phyloP scores from a whole-genome alignment of 1,140 invertebrate species.

The Holotrichia oblita region DNA sequence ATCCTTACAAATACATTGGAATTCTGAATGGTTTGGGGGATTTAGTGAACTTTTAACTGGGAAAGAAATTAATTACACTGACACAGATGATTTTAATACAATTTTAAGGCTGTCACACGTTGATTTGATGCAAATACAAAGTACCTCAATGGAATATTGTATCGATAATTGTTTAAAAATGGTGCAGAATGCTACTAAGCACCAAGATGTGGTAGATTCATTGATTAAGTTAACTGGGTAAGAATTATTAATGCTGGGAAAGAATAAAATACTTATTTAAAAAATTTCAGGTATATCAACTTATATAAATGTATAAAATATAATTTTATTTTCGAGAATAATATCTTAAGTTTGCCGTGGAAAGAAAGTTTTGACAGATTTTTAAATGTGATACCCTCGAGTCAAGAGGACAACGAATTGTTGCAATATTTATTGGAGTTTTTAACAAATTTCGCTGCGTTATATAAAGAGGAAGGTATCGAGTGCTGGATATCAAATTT shows the following conservation, averaged over 20 bases:
- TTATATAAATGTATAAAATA: slow-evolving; percentile 50
- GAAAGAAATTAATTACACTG: slow-evolving; percentile 50
- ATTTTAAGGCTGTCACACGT: slow-evolving; percentile 56
- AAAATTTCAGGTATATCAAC: slow-evolving; percentile 52
- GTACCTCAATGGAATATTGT: slow-evolving; percentile 63
- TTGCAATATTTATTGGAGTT: slow-evolving; percentile 68
- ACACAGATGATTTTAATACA: slow-evolving; percentile 55
- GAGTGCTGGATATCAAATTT: slow-evolving; percentile 53
- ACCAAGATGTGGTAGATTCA: slow-evolving; percentile 64
- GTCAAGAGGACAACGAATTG: slow-evolving; percentile 67
- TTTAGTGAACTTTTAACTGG: slow-evolving; percentile 56
- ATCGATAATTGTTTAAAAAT: slow-evolving; percentile 64
- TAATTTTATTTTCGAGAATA: slow-evolving; percentile 49
- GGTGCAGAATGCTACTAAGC: slow-evolving; percentile 71
- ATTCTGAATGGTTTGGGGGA: slow-evolving; percentile 63
- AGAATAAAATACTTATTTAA: slow-evolving; percentile 37
- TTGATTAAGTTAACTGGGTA: slow-evolving; percentile 67
- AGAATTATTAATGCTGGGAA: no score
- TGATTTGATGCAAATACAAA: slow-evolving; percentile 63
- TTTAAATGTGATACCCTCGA: slow-evolving; percentile 68
- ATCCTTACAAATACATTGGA: slow-evolving; percentile 66
- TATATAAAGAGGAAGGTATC: slow-evolving; percentile 50
- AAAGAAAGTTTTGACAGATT: slow-evolving; percentile 67
- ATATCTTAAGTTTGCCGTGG: slow-evolving; percentile 67
- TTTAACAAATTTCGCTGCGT: slow-evolving; percentile 58